Percentiles rank a stretch among this genome's conserved stretches.
These are phyloP conservation scores for Blastomussa wellsi DNA, from an alignment of 92 coral and sea anemone species.

Conservation along the genomic window DNA sequence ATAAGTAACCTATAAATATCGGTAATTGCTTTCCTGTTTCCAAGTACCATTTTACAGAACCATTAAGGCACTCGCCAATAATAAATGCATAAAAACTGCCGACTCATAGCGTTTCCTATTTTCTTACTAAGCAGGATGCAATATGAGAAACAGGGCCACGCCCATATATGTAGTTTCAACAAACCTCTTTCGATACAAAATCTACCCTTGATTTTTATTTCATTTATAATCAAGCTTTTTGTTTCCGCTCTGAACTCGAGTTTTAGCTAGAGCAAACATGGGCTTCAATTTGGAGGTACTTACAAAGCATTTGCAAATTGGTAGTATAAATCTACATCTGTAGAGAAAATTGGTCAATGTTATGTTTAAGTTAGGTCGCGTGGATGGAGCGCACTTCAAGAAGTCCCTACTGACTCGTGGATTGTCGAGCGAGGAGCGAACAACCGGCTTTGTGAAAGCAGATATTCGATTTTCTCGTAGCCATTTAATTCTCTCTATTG, in stretches of 20 bases:
- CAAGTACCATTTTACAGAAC: neutral
- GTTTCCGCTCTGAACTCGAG: neutral
- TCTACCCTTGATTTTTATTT: neutral
- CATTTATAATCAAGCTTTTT: neutral
- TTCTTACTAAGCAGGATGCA: neutral
- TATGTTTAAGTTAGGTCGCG: neutral
- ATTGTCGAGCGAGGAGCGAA: neutral
- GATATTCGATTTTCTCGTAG: neutral
- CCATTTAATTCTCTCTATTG: neutral
- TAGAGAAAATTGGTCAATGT: neutral
- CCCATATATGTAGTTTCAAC: neutral
- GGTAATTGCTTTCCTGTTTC: neutral
- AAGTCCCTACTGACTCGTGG: neutral
- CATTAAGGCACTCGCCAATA: neutral
- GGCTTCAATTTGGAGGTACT: neutral
- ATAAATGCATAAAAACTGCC: too few species aligned
- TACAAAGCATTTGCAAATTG: slow-evolving; percentile 5
- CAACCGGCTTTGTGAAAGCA: neutral
- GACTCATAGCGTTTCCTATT: too few species aligned
- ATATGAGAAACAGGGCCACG: neutral
- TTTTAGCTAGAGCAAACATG: neutral
- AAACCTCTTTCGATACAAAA: neutral
- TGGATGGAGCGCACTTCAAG: neutral
- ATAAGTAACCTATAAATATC: neutral
- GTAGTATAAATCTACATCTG: neutral